A percentile compares a stretch with the other conserved stretches of the same genome.
phyloP scores from a whole-genome alignment of 2,888 invertebrate genomes.

The Dryobotodes eremita region DNA sequence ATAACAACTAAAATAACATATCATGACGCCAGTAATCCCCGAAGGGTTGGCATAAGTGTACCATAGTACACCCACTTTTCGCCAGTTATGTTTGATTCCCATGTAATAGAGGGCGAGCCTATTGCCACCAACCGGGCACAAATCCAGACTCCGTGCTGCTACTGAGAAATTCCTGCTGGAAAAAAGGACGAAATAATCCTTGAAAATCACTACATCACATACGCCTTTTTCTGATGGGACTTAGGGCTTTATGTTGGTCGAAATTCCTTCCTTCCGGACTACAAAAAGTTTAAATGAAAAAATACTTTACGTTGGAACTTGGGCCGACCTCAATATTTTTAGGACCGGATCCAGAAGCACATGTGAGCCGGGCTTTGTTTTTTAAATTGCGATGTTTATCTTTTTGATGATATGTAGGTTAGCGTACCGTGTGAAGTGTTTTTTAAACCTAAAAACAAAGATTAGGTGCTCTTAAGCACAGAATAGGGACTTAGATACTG shows the following conservation, averaged over 20 bases:
- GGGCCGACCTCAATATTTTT: constrained; percentile 16
- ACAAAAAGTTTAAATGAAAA: constrained; percentile 37
- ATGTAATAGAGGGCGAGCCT: no score
- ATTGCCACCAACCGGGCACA: neutral
- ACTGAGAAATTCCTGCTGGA: neutral
- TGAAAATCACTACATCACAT: neutral
- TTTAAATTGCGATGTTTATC: constrained; percentile 14
- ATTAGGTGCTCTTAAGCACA: neutral
- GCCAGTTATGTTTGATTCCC: no score
- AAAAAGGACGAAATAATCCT: neutral
- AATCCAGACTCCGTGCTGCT: neutral
- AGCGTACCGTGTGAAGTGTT: neutral
- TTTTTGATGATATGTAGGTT: neutral
- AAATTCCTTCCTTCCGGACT: neutral
- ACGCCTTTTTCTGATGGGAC: neutral
- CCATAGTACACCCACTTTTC: no score
- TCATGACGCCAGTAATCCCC: neutral
- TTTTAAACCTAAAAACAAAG: neutral
- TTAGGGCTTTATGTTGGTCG: neutral
- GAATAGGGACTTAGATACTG: no score
- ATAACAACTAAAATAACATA: neutral
- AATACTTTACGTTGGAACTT: constrained; percentile 16
- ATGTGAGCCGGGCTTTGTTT: constrained; percentile 19
- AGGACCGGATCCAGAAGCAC: constrained; percentile 1
- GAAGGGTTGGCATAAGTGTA: no score